phyloP scores from a whole-genome alignment of 1,140 invertebrate genomes.

The Chelonus insularis region DNA sequence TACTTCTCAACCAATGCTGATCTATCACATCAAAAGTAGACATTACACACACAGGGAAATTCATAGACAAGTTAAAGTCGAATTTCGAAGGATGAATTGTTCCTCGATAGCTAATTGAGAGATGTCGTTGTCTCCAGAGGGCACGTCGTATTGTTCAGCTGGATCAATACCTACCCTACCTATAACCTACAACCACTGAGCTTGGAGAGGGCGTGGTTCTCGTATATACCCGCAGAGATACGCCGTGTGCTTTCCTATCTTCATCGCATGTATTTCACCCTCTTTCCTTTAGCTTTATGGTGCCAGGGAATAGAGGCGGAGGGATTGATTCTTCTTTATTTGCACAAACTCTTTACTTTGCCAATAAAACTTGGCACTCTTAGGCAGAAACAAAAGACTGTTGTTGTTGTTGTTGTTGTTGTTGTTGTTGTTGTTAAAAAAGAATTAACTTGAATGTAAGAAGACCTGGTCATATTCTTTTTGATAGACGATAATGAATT shows the following conservation, averaged over 20 bases:
- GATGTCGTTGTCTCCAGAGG: constrained; percentile 56
- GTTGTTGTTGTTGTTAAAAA: too few relatives aligned
- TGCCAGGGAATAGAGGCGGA: too few relatives aligned
- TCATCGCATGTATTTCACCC: constrained; percentile 31
- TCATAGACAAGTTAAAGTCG: background rate
- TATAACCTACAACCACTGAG: constrained; percentile 53
- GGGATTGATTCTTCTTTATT: too few relatives aligned
- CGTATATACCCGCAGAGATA: constrained; percentile 52
- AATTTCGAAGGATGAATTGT: constrained; percentile 8
- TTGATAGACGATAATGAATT: constrained; percentile 1
- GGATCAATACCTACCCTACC: constrained; percentile 58
- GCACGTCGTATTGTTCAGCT: constrained; percentile 52
- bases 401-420: too few relatives aligned
- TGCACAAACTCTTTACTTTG: too few relatives aligned
- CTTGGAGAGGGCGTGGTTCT: constrained; percentile 58
- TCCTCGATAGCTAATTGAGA: constrained; percentile 47
- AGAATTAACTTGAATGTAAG: too few relatives aligned
- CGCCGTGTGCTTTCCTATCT: constrained; percentile 41
- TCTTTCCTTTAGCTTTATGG: background rate
- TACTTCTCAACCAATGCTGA: too few relatives aligned
- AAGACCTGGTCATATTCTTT: background rate
- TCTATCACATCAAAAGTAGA: background rate
- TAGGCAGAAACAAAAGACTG: too few relatives aligned
- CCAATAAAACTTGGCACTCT: too few relatives aligned
- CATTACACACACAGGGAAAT: background rate